phyloP scores from a whole-genome alignment of 2,888 invertebrate species.

The Megalurothrips usitatus region DNA sequence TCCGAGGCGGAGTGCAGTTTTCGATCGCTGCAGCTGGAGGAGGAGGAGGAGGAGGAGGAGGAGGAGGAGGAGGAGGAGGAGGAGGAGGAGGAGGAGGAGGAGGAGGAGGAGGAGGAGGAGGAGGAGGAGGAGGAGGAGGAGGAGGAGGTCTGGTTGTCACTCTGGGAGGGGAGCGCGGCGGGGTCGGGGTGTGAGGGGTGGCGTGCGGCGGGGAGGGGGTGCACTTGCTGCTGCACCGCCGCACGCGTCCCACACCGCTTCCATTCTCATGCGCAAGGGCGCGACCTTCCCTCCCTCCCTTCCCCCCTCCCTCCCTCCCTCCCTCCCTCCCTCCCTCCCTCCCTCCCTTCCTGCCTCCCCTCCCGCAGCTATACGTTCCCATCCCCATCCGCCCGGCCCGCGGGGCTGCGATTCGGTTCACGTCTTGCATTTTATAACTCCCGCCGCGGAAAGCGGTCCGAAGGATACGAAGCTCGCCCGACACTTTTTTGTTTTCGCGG shows the following conservation, averaged over 20 bases:
- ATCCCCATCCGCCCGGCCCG: too few species aligned
- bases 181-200: neutral
- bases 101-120: neutral
- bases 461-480: too few species aligned
- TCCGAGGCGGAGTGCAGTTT: too few species aligned
- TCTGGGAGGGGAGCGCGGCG: neutral
- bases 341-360: neutral
- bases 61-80: neutral
- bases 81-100: neutral
- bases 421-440: neutral
- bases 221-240: neutral
- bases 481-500: too few species aligned
- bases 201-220: neutral
- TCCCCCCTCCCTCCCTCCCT: neutral
- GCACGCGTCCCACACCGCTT: too few species aligned
- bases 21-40: neutral
- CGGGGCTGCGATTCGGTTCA: neutral
- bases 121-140: neutral
- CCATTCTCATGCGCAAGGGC: too few species aligned
- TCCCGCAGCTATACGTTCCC: too few species aligned
- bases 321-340: neutral
- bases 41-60: neutral
- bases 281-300: neutral
- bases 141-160: too few species aligned
- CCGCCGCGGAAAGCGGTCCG: too few species aligned